Evolutionary conservation across 2,888 invertebrate genomes (phyloP), one percentile per base, ranked within the genome.

Genomic region (Teinopalpus imperialis): DNA sequence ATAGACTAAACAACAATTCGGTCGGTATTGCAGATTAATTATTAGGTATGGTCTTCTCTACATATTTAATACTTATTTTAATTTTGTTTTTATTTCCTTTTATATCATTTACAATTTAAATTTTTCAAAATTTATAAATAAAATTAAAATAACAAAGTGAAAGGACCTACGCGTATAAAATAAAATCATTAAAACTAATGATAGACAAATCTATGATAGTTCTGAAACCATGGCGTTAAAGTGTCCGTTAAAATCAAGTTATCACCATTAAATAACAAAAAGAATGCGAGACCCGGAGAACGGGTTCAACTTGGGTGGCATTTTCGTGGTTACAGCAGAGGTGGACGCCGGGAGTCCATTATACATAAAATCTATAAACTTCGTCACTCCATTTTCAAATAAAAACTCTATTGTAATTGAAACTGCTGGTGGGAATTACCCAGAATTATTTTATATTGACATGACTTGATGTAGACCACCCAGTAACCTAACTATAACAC

Each of bases 271-370:
- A 43, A 50, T 23, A 42, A 42, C 36, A 40, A 50, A 46, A 42
- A 47, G 26, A 35, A 35, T 41, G 30, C 24, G 18, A 29, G 39
- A 10, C 37, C 31, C 27, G 31, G 30, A 35, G 30, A 43, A 48
- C 52, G 63, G 65, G 57, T 56, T 67, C 83, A 57, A 74, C 83
- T 77, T 83, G 85, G 85, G 86, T 85, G 85, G 83, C 77, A 61
- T 70, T 63, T 81, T 83, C 80, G 72, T 75, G 74, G 81, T 77
- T 80, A 73, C 72, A 72, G 67, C 73, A 72, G 70, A 69, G 72
- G 74, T 69, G 70, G 72, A 62, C 70, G 55, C 58, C 62, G 58
- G 49, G 26, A 31, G 29, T 46, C 54, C 54, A 56, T 58, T 63
- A 68, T 68, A 69, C 63, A 63, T 60, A 12, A 41, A 64, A 67